Conservation (phyloP, 2,888 invertebrate genomes). For the Trimorus sp. region DNA sequence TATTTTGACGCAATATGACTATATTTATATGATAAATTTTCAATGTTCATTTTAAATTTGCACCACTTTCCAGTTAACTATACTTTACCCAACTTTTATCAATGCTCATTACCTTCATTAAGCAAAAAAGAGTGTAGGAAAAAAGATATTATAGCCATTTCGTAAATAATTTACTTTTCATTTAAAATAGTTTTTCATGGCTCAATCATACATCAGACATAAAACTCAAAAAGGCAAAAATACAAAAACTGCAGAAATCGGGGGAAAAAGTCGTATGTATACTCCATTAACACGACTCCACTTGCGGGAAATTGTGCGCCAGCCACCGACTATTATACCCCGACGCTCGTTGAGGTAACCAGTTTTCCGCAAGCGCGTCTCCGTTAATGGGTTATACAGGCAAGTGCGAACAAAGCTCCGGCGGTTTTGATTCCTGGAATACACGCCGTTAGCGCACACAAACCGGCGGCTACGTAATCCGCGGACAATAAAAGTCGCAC, state of each 20-base stretch:
- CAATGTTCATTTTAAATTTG: too few species aligned
- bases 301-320: conserved; percentile 54
- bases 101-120: too few species aligned
- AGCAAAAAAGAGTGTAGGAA: too few species aligned
- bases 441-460: conserved; percentile 25
- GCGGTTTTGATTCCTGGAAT: conserved; percentile 53
- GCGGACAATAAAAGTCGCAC: conserved; percentile 35
- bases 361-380: conserved; percentile 55
- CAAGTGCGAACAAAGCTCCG: conserved; percentile 55
- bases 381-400: conserved; percentile 51
- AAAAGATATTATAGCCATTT: too few species aligned
- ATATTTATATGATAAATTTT: too few species aligned
- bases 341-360: conserved; percentile 55
- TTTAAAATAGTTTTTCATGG: too few species aligned
- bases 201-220: conserved; percentile 37
- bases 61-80: too few species aligned
- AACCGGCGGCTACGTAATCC: conserved; percentile 40
- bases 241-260: too few species aligned
- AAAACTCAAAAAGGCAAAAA: not conserved
- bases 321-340: conserved; percentile 50
- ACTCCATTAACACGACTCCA: conserved; percentile 53
- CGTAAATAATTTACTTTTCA: too few species aligned
- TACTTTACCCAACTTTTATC: too few species aligned
- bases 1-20: too few species aligned
- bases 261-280: conserved; percentile 34